Evolutionary conservation across 2,113 vertebrate species (phyloP).

Genomic region (Paralichthys olivaceus): DNA sequence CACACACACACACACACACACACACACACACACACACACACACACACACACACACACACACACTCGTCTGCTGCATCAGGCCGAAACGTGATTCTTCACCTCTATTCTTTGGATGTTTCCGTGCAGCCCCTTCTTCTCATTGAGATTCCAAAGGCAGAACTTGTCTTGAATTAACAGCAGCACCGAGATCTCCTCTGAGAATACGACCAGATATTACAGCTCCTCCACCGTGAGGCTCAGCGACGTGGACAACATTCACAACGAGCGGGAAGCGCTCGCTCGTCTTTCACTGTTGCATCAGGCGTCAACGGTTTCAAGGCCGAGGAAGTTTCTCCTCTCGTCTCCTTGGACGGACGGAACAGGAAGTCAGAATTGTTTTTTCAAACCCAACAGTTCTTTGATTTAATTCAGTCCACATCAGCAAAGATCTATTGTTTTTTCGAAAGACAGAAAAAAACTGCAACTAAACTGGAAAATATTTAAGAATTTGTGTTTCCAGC

Average conservation of each 20-base stretch:
- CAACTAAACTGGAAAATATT: too few relatives aligned
- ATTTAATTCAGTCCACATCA: too few relatives aligned
- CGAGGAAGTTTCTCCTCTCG: too few relatives aligned
- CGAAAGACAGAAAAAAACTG: too few relatives aligned
- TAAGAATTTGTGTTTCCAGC: too few relatives aligned
- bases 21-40: constrained; percentile 10
- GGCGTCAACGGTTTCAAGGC: too few relatives aligned
- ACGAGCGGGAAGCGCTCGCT: neutral
- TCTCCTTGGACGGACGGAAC: too few relatives aligned
- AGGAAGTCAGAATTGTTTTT: too few relatives aligned
- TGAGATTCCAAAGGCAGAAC: constrained; percentile 65
- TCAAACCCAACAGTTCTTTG: too few relatives aligned
- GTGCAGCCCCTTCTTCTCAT: constrained; percentile 62
- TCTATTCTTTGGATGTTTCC: constrained; percentile 56
- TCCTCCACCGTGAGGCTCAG: constrained; percentile 33
- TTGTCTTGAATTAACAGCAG: constrained; percentile 67
- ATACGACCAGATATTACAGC: constrained; percentile 57
- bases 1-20: constrained; percentile 13
- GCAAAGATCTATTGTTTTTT: too few relatives aligned
- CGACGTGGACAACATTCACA: constrained; percentile 52
- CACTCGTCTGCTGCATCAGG: constrained; percentile 42
- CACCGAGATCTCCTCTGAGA: constrained; percentile 57
- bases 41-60: constrained; percentile 16
- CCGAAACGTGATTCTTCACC: constrained; percentile 59
- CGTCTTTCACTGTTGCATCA: neutral